phyloP scores from a whole-genome alignment of 2,888 invertebrate species.

The Andrena bicolor region DNA sequence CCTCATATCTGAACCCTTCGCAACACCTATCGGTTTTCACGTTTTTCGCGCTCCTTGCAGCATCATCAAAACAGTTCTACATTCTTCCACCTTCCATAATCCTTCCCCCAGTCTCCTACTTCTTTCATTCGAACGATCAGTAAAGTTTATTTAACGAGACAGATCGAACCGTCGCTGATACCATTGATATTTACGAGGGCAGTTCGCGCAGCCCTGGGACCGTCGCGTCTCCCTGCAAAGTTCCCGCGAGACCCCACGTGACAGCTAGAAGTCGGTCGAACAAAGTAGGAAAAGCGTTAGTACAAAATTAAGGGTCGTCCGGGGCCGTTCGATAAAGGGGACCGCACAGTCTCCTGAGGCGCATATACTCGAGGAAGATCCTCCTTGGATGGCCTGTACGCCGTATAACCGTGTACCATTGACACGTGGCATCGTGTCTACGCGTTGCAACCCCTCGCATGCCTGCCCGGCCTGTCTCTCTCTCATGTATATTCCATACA shows the following conservation, averaged over 20 bases:
- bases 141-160: conserved; percentile 11
- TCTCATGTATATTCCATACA: conserved; percentile 82
- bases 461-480: conserved; percentile 37
- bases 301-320: conserved; percentile 75
- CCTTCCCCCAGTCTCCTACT: not conserved
- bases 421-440: conserved; percentile 54
- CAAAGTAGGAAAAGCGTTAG: conserved; percentile 69
- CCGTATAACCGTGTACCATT: conserved; percentile 69
- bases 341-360: conserved; percentile 74
- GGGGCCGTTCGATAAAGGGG: conserved; percentile 67
- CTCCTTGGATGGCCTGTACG: conserved; percentile 47
- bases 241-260: conserved; percentile 63
- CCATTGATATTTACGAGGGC: conserved; percentile 33
- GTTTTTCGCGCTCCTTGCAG: no score
- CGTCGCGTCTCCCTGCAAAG: conserved; percentile 41
- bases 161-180: conserved; percentile 25
- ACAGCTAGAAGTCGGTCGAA: conserved; percentile 60
- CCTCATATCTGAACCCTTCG: no score
- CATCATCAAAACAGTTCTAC: not conserved
- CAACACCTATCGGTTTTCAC: no score
- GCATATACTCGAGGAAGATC: conserved; percentile 75
- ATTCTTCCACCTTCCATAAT: not conserved
- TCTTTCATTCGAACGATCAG: not conserved
- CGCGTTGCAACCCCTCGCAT: conserved; percentile 61
- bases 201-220: not conserved